Conservation (phyloP, 1,140 invertebrate genomes). For the Scylla paramamosain region DNA sequence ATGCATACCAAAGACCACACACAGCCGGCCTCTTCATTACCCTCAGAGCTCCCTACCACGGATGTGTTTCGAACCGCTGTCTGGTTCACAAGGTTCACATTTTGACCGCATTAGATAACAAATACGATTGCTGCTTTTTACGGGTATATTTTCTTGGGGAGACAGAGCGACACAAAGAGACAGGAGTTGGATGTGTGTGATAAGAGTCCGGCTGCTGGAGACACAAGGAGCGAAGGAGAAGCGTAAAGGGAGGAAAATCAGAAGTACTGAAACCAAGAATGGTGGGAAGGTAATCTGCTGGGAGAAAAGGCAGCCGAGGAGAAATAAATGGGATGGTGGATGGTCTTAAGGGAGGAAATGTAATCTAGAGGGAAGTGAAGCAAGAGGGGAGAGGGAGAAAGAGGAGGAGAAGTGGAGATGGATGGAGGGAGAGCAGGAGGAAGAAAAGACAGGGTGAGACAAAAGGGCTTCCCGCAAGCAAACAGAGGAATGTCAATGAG, state of each 20-base stretch:
- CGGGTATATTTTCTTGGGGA: no score
- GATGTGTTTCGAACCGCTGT: neutral
- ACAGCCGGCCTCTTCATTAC: neutral
- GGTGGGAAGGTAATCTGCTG: neutral
- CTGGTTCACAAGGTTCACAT: neutral
- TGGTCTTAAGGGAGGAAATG: neutral
- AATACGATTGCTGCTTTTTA: no score
- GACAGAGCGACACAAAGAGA: neutral
- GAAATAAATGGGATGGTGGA: slow-evolving; percentile 37
- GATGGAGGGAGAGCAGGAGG: neutral
- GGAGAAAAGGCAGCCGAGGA: neutral
- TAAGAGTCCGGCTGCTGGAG: neutral
- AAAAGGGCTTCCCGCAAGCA: slow-evolving; percentile 8
- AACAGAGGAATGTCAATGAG: slow-evolving; percentile 53
- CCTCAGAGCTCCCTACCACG: neutral
- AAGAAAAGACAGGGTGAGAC: neutral
- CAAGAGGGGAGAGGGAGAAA: neutral
- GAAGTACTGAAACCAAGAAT: slow-evolving; percentile 27
- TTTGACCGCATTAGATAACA: neutral
- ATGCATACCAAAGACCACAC: neutral
- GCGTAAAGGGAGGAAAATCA: neutral
- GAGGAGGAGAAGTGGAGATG: neutral
- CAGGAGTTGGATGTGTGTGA: neutral
- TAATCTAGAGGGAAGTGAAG: slow-evolving; percentile 13
- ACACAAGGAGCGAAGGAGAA: neutral